Conservation (phyloP, 2,888 invertebrate genomes). For the Hyles lineata region DNA sequence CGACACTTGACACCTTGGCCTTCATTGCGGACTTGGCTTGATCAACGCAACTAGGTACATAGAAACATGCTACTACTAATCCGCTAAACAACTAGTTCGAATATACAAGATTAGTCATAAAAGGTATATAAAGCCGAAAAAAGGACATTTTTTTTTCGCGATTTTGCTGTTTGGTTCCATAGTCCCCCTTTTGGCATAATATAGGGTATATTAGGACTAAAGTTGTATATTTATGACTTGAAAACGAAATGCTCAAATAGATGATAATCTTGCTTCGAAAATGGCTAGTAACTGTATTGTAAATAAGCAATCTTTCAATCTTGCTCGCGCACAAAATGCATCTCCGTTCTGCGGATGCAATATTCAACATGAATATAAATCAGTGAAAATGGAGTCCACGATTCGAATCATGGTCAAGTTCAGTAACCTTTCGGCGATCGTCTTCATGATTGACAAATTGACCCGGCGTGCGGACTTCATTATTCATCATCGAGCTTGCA, state of each 20-base stretch:
- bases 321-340: conserved; percentile 49
- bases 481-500: conserved; percentile 36
- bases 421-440: conserved; percentile 59
- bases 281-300: conserved; percentile 39
- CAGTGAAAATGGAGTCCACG: conserved; percentile 64
- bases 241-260: background rate
- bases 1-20: conserved; percentile 77
- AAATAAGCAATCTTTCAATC: conserved; percentile 43
- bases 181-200: no score
- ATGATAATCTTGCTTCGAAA: background rate
- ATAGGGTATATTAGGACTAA: no score
- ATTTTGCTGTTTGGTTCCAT: no score
- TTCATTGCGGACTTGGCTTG: conserved; percentile 54
- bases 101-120: no score
- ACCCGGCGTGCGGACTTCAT: conserved; percentile 49
- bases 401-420: conserved; percentile 68
- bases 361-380: conserved; percentile 67
- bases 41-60: conserved; percentile 37
- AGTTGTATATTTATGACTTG: background rate
- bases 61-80: conserved; percentile 20
- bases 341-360: conserved; percentile 58
- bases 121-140: no score
- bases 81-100: no score
- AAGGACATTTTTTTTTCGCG: no score
- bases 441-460: conserved; percentile 62